Evolutionary conservation across 2,113 vertebrate species (phyloP), one percentile per base, ranked within the genome.

Genomic region (Myiopsitta monachus): DNA sequence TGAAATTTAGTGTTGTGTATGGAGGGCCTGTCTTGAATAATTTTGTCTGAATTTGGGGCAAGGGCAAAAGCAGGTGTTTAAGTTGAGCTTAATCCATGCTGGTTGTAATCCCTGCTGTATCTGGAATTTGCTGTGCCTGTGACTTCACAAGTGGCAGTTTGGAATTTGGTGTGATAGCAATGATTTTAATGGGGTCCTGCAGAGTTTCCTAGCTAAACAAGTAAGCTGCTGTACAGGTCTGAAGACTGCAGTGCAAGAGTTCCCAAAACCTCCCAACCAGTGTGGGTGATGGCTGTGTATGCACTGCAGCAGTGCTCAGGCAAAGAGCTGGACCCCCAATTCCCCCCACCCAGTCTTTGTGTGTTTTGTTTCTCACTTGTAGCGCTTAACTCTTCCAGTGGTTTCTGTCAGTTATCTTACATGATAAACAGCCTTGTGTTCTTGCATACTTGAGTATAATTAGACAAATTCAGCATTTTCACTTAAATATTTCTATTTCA

Each of bases 121-220:
- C 14, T 70, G 78, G 51, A 28, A 30, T 72, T 43, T 67, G 57
- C 67, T 3, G 0, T 39, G 43, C n/a, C 38, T 62, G 39, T 11
- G 49, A 0, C 21, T 52, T 89, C 33, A 27, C 11, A 5, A 0
- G 1, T 74, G 49, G 3, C 36, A 44, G 0, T 51, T 8, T 39
- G 74, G 64, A 4, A 39, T 69, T 57, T 36, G 43, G 4, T 88
- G 55, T 39, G 36, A n/a, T 21, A n/a, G 28, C 36, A 41, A 0
- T 28, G 39, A 36, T 31, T 54, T 43, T 51, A 46, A 16, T 11
- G 89, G 79, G 7, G 11, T 38, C 61, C 36, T 63, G 2, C 6
- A 31, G 22, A 11, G 5, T 38, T 85, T 68, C 47, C 43, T 30
- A 3, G 36, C 23, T 33, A 1, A 51, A n/a, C 0, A 5, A 69